Evolutionary conservation across 2,797 vertebrate genomes (phyloP), one percentile per base, ranked within the genome.

Genomic region (Rachycentron canadum): DNA sequence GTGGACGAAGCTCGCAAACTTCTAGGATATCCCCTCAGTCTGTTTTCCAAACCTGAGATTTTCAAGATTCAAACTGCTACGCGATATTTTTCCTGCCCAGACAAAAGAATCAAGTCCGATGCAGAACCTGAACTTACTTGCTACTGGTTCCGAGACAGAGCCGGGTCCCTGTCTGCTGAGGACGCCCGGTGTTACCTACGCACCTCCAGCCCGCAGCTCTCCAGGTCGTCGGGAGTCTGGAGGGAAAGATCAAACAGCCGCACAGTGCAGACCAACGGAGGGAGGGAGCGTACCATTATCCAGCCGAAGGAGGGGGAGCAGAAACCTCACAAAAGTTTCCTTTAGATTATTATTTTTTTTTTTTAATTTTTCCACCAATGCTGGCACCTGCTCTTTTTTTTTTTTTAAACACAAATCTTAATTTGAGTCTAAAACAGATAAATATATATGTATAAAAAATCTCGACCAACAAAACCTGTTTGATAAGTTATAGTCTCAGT

Each of bases 241-340:
- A 85, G 56, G 74, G 77, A 73, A 57, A 71, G 67, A 87, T 70
- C 59, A 59, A 76, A 73, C 57, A 61, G 81, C 79, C 58, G 84
- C 76, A 26, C 81, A 8, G 78, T 32, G 76, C 71, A 45, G 60
- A 67, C 76, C 82, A 62, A 13, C 73, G 82, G 75, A 61, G 81
- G 72, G 62, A 63, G 73, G 91, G 93, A 83, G 14, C 79, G 9
- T 90, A 93, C 93, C 92, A 94, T 82, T 89, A 43, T 67, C 17
- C 58, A 16, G 7, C 23, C 11, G 60, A 19, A 75, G 5, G 49
- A 85, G 92, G 91, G 89, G 53, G 82, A 16, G 28, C 10, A 34
- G 14, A 34, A 68, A 79, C 73, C 59, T 58, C 47, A 4, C 5
- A 19, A 36, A 73, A 73, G 57, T 85, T 85, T 41, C 12, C 2